These are phyloP conservation scores for Cancer borealis DNA, from an alignment of 2,888 invertebrate genomes.

Conservation along the genomic window DNA sequence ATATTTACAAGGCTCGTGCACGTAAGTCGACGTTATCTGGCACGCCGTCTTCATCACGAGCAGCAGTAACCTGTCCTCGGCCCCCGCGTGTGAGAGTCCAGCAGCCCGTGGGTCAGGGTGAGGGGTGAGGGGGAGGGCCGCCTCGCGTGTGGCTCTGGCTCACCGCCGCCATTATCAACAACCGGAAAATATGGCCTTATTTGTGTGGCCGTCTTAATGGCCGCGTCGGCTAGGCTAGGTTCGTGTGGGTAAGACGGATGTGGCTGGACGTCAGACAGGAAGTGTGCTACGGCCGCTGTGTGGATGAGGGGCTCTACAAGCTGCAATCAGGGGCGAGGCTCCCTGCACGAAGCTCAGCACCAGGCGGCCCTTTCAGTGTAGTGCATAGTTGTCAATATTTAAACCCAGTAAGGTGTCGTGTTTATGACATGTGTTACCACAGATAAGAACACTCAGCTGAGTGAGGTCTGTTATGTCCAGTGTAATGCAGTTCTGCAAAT, in stretches of 20 bases:
- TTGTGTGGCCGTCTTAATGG: conserved; percentile 24
- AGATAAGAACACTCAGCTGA: not conserved
- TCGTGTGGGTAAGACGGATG: conserved; percentile 24
- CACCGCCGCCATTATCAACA: conserved; percentile 21
- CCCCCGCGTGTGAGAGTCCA: not conserved
- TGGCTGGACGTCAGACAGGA: conserved; percentile 4
- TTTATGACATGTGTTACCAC: not conserved
- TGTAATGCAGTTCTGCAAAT: not conserved
- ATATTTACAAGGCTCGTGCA: conserved; percentile 20
- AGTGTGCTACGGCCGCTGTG: not conserved
- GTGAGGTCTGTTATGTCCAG: not conserved
- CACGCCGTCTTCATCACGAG: not conserved
- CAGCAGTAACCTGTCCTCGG: not conserved
- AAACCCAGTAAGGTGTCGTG: not conserved
- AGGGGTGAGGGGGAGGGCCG: not conserved
- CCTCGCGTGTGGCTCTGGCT: conserved; percentile 13
- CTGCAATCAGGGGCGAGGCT: not conserved
- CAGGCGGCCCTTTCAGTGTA: not conserved
- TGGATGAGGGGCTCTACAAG: not conserved
- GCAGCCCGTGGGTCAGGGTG: not conserved
- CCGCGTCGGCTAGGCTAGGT: not conserved
- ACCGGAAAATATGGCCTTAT: conserved; percentile 31
- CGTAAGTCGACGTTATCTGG: conserved; percentile 2
- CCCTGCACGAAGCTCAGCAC: not conserved
- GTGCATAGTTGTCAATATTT: not conserved